A percentile compares a stretch with the other conserved stretches of the same genome.
phyloP scores from a whole-genome alignment of 2,888 invertebrate species.

The Philhelius pedissequus region DNA sequence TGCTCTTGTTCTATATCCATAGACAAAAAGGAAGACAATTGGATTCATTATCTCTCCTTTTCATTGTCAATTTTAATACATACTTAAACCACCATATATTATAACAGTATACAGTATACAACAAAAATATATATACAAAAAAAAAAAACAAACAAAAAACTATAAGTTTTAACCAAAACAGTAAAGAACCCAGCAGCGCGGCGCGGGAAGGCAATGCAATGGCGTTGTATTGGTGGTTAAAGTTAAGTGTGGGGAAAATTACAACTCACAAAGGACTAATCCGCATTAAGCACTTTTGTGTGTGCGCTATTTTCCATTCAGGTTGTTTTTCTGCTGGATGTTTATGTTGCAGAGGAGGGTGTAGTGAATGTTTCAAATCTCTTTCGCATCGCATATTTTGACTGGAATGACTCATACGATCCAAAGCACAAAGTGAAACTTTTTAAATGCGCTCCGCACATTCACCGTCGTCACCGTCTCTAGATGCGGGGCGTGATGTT shows the following conservation, averaged over 20 bases:
- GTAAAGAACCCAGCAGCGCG: constrained; percentile 7
- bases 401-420: constrained; percentile 11
- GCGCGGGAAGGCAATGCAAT: too few species aligned
- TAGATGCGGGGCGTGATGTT: background rate
- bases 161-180: constrained; percentile 12
- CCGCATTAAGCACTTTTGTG: constrained; percentile 54
- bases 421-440: constrained; percentile 44
- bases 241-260: constrained; percentile 57
- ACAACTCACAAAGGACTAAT: constrained; percentile 61
- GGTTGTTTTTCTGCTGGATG: constrained; percentile 13
- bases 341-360: constrained; percentile 26
- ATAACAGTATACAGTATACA: background rate
- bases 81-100: background rate
- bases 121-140: too few species aligned
- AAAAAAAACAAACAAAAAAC: background rate
- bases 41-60: constrained; percentile 41
- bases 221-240: constrained; percentile 31
- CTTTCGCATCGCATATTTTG: constrained; percentile 25
- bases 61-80: constrained; percentile 24
- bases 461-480: too few species aligned
- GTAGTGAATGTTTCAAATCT: constrained; percentile 38
- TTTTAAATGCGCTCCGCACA: constrained; percentile 13
- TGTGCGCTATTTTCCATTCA: constrained; percentile 54
- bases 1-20: constrained; percentile 12
- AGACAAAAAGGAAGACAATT: constrained; percentile 34